Base-by-base conservation (phyloP, 2,888 invertebrate species). In the Pheosia gnoma region DNA sequence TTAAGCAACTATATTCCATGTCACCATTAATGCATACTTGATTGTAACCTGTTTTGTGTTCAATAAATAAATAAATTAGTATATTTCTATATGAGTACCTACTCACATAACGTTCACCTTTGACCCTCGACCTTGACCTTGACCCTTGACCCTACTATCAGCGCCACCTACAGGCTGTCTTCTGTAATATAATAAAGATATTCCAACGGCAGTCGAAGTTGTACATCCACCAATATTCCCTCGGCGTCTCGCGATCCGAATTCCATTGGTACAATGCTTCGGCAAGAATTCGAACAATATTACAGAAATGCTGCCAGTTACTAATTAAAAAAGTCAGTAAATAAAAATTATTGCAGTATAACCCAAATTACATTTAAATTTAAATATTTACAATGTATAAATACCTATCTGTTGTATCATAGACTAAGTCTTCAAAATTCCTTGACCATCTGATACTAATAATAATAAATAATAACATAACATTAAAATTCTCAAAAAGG, bases 111-210 rank as follows among this genome's bases (percentile, higher is more conserved):
- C 49, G n/a, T 49, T 49, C n/a, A 13, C n/a, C 47, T 11, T 7
- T 4, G 4, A 47, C n/a, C 49, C 13, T 49, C 3, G 13, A 49
- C 49, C 49, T 49, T 13, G 13, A 49, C 49, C 49, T 49, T 49
- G 10, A 10, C 47, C 47, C 10, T 41, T 25, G 25, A 25, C 25
- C 9, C 43, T 9, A 45, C 43, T 45, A 10, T 45, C 43, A 13
- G 52, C 10, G 52, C 4, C 52, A 52, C 4, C 52, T 52, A 36
- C 52, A 9, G 52, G 36, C 49, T 3, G 13, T 49, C n/a, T 49
- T 52, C 36, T 52, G 25, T 36, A 52, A 36, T 52, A 52, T 52
- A 52, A 52, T 52, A 52, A 52, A 52, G 52, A 36, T 52, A 52
- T 52, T 52, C 9, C 5, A 11, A 9, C 51, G 51, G 13, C 52